Base-by-base conservation (phyloP, 1,140 invertebrate species). In the Drosophila lowei region DNA sequence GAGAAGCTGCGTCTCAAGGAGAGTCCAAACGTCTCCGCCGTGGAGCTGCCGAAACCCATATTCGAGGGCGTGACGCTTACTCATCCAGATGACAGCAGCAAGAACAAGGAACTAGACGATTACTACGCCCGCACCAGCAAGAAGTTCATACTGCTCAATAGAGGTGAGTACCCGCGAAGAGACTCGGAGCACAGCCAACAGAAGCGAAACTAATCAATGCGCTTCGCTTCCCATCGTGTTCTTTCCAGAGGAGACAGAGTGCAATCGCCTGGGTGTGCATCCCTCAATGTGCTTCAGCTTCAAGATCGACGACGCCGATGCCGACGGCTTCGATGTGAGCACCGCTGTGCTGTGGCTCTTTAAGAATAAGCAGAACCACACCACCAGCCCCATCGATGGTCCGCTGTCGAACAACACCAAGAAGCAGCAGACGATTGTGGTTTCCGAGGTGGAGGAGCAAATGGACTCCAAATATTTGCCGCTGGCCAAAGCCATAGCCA, bases 311-410 rank as follows among this genome's bases (percentile, higher is more conserved):
- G 93, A 93, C 62, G 93, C 93, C 42, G 95, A 96, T 76, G 93
- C 96, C 46, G 93, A 95, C 59, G 93, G 94, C 2, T 94, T 95
- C 28, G 94, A 95, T 83, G 94, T 96, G 2, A 94, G 93, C 25
- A 93, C 93, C 2, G 95, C 95, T 0, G 95, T 96, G 72, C 92
- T 97, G 4, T 97, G 96, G 96, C 94, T 96, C 49, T 96, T 95
- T 91, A 92, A 94, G 38, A 91, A 66, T 93, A 96, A 92, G 43
- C 94, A 94, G 76, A 92, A 92, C n/a, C 62, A 57, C 48, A 63
- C 71, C 30, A 47, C 55, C 2, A 42, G 57, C 3, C 34, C 43
- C 28, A 93, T 93, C 70, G 92, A 92, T 13, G 91, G 92, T 23
- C 94, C 64, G 3, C 9, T 54, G 6, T 1, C 47, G 6, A 70